Base-by-base conservation (phyloP, 2,888 invertebrate species). In the Cheilosia vulpina region DNA sequence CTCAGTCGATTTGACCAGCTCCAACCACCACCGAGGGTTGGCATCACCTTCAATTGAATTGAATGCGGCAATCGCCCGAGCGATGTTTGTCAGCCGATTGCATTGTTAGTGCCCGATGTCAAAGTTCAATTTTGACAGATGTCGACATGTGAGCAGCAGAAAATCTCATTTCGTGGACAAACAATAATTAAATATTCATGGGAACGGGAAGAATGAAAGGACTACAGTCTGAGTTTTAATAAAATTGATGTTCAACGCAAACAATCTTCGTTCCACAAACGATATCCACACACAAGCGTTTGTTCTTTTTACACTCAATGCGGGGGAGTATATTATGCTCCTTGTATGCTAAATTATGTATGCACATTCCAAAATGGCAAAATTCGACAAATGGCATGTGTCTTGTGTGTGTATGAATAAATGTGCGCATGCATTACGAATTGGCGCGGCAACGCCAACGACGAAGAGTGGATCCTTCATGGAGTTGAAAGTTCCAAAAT, bases 371-470 rank as follows among this genome's bases (percentile, higher is more conserved):
- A 83, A 83, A 73, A 83, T 73, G 83, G 78, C 79, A 73, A 78
- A 83, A 63, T 83, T 83, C 73, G 50, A 63, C 83, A 79, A 83
- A 78, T 73, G 73, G 78, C 83, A 79, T 60, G 65, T 31, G 31
- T 31, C 31, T 31, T 82, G 77, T 80, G 76, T 62, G 68, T 78
- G 83, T 76, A 66, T 82, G 82, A 83, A 78, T 78, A 79, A 83
- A 79, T 83, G 83, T 73, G 83, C 63, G 73, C 83, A 83, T 78
- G 83, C 83, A 83, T 83, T 83, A 83, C 78, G 72, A 83, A 83
- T 55, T 72, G 57, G 57, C n/a, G 41, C 17, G 43, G 27, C 15
- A 52, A 21, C 13, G 57, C 38, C 19, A 31, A 24, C 21, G 50
- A 66, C 17, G 34, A 19, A n/a, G 38, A 52, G 43, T 45, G 38